Conservation (phyloP, 2,797 vertebrate species). For the Molossus molossus region DNA sequence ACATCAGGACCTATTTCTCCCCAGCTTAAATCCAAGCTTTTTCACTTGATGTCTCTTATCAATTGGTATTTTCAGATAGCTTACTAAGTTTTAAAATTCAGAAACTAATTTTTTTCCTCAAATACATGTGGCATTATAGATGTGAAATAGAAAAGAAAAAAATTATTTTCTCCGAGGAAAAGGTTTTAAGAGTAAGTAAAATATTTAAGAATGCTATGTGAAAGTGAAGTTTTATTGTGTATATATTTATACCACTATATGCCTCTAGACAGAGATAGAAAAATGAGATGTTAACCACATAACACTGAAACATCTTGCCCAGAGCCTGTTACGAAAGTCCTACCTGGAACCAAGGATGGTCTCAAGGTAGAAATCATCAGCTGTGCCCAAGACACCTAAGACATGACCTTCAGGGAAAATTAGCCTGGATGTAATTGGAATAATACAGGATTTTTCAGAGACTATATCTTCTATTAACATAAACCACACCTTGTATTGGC, state of each 20-base stretch:
- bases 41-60: background rate
- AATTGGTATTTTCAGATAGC: background rate
- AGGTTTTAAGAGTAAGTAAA: background rate
- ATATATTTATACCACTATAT: background rate
- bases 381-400: background rate
- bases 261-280: background rate
- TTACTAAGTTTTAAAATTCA: background rate
- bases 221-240: background rate
- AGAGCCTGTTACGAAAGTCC: background rate
- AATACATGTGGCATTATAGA: background rate
- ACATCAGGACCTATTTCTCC: background rate
- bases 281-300: background rate
- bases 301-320: background rate
- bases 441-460: background rate
- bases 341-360: background rate
- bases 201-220: background rate
- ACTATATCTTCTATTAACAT: background rate
- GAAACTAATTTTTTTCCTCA: background rate
- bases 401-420: background rate
- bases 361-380: background rate
- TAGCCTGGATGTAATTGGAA: background rate
- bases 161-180: background rate
- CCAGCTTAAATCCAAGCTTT: background rate
- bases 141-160: background rate
- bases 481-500: background rate